Evolutionary conservation across 2,113 vertebrate genomes (phyloP).

Genomic region (Notothenia coriiceps): DNA sequence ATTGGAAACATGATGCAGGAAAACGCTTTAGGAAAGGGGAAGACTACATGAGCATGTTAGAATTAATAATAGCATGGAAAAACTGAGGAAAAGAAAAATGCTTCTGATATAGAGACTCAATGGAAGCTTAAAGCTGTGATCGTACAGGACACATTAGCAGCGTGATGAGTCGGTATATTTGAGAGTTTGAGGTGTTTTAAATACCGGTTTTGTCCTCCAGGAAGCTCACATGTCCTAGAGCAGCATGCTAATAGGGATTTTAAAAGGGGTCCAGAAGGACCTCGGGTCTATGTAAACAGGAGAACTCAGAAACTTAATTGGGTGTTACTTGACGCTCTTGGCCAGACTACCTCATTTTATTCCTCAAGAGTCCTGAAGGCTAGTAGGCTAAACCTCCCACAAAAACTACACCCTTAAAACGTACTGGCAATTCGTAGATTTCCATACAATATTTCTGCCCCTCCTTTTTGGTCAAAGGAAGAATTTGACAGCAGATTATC

Average conservation of each 20-base stretch:
- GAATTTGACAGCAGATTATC: background rate
- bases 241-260: background rate
- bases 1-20: conserved; percentile 51
- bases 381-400: background rate
- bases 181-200: background rate
- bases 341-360: background rate
- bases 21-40: background rate
- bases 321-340: background rate
- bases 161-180: background rate
- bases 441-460: too few species aligned
- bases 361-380: background rate
- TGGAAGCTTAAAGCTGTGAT: conserved; percentile 15
- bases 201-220: conserved; percentile 29
- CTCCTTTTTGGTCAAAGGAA: background rate
- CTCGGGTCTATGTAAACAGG: background rate
- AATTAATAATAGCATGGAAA: background rate
- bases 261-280: background rate
- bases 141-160: conserved; percentile 18
- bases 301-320: background rate
- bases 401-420: background rate
- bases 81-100: background rate
- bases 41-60: background rate
- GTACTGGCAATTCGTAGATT: background rate
- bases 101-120: background rate
- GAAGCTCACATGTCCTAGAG: background rate